phyloP scores from a whole-genome alignment of 2,888 invertebrate species.

The Epicampocera succincta region DNA sequence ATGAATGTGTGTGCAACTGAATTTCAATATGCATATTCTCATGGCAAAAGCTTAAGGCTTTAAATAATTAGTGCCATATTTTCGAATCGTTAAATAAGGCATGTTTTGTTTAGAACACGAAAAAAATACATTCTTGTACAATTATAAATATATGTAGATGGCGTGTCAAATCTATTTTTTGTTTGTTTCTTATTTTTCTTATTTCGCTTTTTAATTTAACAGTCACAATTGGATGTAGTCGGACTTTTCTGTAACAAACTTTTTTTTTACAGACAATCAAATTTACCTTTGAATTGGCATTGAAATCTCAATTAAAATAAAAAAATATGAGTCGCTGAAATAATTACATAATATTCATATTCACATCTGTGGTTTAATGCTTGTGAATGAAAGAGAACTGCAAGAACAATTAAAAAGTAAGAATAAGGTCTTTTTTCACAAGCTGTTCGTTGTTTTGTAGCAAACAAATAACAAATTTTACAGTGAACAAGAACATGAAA shows the following conservation, averaged over 20 bases:
- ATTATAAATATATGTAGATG: conserved; percentile 23
- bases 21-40: conserved; percentile 54
- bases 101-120: background rate
- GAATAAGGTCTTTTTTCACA: background rate
- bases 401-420: conserved; percentile 9
- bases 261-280: background rate
- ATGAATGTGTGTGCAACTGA: background rate
- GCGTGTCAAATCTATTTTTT: conserved; percentile 44
- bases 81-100: conserved; percentile 17
- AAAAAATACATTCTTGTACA: conserved; percentile 24
- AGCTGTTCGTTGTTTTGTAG: too few species aligned
- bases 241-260: conserved; percentile 46
- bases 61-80: conserved; percentile 61
- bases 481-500: too few species aligned
- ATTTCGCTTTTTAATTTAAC: conserved; percentile 17
- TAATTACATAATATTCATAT: conserved; percentile 57
- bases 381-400: conserved; percentile 9
- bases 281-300: conserved; percentile 52
- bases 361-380: conserved; percentile 26
- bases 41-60: conserved; percentile 64
- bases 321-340: conserved; percentile 53
- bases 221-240: conserved; percentile 31
- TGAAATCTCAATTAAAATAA: conserved; percentile 56
- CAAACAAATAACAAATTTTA: too few species aligned
- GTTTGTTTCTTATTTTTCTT: background rate